phyloP scores from a whole-genome alignment of 1,140 invertebrate genomes.

The Tetragnatha versicolor region DNA sequence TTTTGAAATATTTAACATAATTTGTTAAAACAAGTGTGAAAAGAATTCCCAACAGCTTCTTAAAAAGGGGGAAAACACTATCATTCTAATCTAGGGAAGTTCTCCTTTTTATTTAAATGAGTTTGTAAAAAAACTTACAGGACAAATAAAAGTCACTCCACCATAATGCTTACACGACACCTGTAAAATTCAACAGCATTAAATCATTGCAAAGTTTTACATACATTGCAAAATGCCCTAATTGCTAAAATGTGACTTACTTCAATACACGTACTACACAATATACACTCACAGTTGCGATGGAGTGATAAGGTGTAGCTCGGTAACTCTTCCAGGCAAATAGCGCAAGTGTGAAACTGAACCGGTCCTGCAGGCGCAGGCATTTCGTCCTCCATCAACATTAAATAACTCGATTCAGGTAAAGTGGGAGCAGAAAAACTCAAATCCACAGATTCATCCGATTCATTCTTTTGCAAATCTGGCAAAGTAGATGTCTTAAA shows the following conservation, averaged over 20 bases:
- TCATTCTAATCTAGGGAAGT: too few species aligned
- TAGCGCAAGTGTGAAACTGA: conserved; percentile 66
- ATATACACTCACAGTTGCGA: conserved; percentile 68
- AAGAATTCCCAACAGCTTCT: too few species aligned
- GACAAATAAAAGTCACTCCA: conserved; percentile 66
- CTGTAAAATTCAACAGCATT: conserved; percentile 62
- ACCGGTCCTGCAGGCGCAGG: conserved; percentile 1
- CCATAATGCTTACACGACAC: conserved; percentile 67
- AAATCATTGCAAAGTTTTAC: neutral
- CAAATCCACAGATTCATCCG: neutral
- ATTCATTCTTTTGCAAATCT: neutral
- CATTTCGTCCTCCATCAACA: neutral
- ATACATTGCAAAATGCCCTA: neutral
- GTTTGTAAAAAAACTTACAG: conserved; percentile 63
- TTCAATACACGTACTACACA: conserved; percentile 72
- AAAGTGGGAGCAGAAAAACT: neutral
- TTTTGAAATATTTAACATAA: too few species aligned
- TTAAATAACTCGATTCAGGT: neutral
- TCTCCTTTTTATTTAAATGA: neutral
- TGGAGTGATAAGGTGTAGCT: conserved; percentile 70
- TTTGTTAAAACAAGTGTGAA: too few species aligned
- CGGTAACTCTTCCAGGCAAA: conserved; percentile 72
- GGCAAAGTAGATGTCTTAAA: conserved; percentile 19
- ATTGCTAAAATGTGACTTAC: conserved; percentile 64
- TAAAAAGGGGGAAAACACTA: too few species aligned